phyloP scores from a whole-genome alignment of 2,888 invertebrate species.

The Notodonta ziczac region DNA sequence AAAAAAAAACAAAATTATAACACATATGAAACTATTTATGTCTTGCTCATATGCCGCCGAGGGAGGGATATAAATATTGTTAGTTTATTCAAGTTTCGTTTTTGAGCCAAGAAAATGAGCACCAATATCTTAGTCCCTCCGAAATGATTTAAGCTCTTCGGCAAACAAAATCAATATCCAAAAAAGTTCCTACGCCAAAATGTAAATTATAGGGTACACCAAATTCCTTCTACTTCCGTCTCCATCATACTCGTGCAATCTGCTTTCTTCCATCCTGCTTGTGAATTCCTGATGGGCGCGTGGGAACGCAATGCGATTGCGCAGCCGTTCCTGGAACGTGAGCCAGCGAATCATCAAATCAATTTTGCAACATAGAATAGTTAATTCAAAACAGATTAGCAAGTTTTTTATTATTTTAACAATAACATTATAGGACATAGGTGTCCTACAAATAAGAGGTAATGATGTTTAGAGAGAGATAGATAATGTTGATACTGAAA shows the following conservation, averaged over 20 bases:
- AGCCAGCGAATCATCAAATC: conserved; percentile 72
- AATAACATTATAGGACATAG: no score
- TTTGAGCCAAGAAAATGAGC: no score
- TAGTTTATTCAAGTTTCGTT: no score
- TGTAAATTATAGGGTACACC: conserved; percentile 52
- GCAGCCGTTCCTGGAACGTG: conserved; percentile 70
- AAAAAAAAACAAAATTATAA: no score
- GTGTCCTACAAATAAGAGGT: no score
- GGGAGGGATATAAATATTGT: no score
- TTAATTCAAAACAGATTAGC: conserved; percentile 36
- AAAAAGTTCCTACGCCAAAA: conserved; percentile 52
- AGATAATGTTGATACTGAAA: no score
- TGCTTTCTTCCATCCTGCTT: conserved; percentile 43
- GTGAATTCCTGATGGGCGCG: conserved; percentile 65
- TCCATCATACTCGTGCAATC: conserved; percentile 33
- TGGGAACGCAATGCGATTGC: conserved; percentile 74
- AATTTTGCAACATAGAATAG: conserved; percentile 55
- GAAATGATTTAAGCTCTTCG: background rate
- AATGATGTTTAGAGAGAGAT: no score
- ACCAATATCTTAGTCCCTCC: background rate
- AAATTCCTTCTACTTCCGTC: conserved; percentile 37
- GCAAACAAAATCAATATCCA: conserved; percentile 29
- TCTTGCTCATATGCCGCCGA: no score
- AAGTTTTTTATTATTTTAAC: background rate
- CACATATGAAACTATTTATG: no score